Evolutionary conservation across 53 echinoderm and acorn worm species (phyloP).

Genomic region (Paelopatides confundens): DNA sequence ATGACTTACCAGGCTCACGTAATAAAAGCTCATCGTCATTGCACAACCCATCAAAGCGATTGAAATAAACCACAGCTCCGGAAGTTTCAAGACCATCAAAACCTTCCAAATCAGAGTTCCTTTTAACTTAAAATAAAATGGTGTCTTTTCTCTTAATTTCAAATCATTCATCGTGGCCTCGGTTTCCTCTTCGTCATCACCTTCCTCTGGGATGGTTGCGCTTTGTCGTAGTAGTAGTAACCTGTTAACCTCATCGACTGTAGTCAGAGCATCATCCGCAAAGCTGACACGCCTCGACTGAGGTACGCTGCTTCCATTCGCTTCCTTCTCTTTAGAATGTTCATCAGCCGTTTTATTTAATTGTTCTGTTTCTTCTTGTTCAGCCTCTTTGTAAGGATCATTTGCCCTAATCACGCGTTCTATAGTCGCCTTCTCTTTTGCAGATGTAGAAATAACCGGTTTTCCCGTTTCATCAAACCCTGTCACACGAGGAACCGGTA

Average conservation of each 20-base stretch:
- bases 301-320: not conserved
- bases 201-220: conserved; percentile 25
- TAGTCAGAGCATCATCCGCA: not conserved
- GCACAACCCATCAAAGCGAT: conserved; percentile 80
- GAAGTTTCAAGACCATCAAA: conserved; percentile 67
- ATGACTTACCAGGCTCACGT: conserved; percentile 85
- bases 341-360: conserved; percentile 23
- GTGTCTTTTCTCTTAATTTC: conserved; percentile 44
- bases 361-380: not conserved
- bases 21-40: conserved; percentile 95
- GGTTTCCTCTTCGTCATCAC: conserved; percentile 39
- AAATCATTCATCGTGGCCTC: conserved; percentile 38
- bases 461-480: conserved; percentile 55
- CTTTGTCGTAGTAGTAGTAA: not conserved
- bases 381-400: not conserved
- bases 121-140: conserved; percentile 13
- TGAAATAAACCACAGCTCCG: conserved; percentile 86
- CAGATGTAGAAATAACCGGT: conserved; percentile 4
- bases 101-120: conserved; percentile 51
- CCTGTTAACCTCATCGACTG: conserved; percentile 2
- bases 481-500: not conserved
- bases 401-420: not conserved
- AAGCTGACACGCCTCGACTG: conserved; percentile 32
- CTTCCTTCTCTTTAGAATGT: not conserved
- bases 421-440: not conserved